Percentiles rank a stretch among this genome's conserved stretches.
Evolutionary conservation across 2,113 vertebrate species (phyloP).

Genomic region (Psilopsiagon aurifrons): DNA sequence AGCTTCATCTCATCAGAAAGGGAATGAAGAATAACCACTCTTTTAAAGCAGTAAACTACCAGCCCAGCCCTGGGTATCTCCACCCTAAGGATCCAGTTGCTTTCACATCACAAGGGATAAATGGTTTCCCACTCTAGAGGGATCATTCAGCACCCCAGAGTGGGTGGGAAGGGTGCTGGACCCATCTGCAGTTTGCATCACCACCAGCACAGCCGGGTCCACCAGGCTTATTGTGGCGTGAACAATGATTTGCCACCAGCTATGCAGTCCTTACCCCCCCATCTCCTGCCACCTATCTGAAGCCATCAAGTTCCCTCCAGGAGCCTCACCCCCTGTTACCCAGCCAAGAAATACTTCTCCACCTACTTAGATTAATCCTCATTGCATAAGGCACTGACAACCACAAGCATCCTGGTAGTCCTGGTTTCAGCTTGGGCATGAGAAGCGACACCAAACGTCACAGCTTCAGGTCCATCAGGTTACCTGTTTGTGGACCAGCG

Average conservation of each 20-base stretch:
- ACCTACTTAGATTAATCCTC: not conserved
- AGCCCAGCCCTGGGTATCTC: not conserved
- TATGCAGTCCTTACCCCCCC: not conserved
- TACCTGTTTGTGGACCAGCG: accelerated
- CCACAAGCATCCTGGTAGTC: not conserved
- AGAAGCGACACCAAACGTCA: not conserved
- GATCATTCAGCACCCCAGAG: not conserved
- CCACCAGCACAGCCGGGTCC: not conserved
- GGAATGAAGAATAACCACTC: not conserved
- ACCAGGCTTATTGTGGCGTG: not conserved
- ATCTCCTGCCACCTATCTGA: not conserved
- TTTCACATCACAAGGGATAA: accelerated
- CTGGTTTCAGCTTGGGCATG: not conserved
- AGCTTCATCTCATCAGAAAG: not conserved
- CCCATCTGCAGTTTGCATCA: not conserved
- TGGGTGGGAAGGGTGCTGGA: accelerated
- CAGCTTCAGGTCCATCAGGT: not conserved
- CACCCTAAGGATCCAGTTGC: not conserved
- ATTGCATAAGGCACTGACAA: not conserved
- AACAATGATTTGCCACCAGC: not conserved
- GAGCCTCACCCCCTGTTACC: not conserved
- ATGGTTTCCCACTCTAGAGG: not conserved
- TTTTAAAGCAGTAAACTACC: not conserved
- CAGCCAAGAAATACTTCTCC: slow-evolving; percentile 24
- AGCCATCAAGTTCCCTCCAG: not conserved